Evolutionary conservation across 2,797 vertebrate genomes (phyloP).

Genomic region (Pelochelys cantorii): DNA sequence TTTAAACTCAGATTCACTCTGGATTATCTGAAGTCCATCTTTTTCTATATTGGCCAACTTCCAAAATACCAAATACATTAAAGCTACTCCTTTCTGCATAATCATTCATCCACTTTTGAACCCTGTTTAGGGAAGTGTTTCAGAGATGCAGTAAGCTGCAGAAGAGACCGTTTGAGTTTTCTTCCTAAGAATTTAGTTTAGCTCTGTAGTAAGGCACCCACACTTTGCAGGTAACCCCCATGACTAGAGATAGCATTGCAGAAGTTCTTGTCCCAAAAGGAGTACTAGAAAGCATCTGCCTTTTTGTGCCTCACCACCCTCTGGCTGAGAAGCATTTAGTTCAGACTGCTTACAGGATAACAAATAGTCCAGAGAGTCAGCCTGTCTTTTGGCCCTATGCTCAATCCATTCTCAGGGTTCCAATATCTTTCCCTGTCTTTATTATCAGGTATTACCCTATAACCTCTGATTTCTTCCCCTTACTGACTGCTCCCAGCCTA

Average conservation of each 20-base stretch:
- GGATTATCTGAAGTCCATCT: background rate
- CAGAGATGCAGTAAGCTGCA: background rate
- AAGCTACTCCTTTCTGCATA: background rate
- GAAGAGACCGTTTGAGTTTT: background rate
- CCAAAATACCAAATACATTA: background rate
- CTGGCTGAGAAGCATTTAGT: background rate
- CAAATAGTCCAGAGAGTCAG: background rate
- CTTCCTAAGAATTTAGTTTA: background rate
- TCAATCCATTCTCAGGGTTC: background rate
- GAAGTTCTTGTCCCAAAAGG: background rate
- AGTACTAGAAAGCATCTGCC: background rate
- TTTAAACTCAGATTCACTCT: background rate
- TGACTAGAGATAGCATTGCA: background rate
- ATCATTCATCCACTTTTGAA: fast-evolving
- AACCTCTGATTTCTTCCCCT: background rate
- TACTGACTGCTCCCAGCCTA: background rate
- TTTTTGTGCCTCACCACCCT: background rate
- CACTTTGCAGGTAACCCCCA: background rate
- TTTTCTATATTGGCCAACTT: background rate
- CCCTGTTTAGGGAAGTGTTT: background rate
- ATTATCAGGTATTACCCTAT: background rate
- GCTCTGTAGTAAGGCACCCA: background rate
- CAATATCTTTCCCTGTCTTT: background rate
- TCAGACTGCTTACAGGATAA: background rate
- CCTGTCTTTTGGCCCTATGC: background rate